phyloP scores from a whole-genome alignment of 1,140 invertebrate genomes.

The Chrysomallon squamiferum region DNA sequence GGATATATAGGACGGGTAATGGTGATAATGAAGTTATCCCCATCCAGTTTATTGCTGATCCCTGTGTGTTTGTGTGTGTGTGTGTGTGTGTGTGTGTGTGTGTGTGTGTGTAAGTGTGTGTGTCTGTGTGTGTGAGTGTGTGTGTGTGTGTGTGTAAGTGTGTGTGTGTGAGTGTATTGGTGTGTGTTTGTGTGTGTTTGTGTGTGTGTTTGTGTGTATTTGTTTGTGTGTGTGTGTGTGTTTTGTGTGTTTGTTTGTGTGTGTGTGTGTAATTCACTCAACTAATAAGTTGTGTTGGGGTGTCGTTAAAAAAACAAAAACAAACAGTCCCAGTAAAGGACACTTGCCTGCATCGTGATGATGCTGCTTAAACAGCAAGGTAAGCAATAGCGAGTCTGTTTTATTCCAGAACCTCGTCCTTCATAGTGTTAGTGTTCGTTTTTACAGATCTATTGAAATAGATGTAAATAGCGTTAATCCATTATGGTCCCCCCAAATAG shows the following conservation, averaged over 20 bases:
- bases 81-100: conserved; percentile 22
- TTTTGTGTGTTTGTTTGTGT: neutral
- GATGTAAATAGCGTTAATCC: no score
- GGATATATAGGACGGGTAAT: no score
- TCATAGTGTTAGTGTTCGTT: no score
- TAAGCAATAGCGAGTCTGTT: no score
- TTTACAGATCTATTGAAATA: no score
- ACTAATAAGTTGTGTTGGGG: neutral
- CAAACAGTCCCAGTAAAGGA: no score
- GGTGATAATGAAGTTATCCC: neutral
- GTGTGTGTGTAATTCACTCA: neutral
- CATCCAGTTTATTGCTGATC: neutral
- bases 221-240: conserved; percentile 2
- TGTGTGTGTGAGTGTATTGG: conserved; percentile 12
- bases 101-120: conserved; percentile 20
- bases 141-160: conserved; percentile 1
- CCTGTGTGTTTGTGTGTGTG: conserved; percentile 4
- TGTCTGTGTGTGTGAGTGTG: conserved; percentile 26
- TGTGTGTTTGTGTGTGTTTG: neutral
- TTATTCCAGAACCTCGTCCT: no score
- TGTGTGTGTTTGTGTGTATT: no score
- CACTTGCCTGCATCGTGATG: no score
- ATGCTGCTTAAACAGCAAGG: no score
- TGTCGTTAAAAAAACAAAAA: no score
- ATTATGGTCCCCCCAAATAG: no score